Percentiles rank a stretch among this genome's conserved stretches.
These are phyloP conservation scores for Cyclophora punctaria DNA, from an alignment of 2,888 invertebrate species.

Conservation along the genomic window DNA sequence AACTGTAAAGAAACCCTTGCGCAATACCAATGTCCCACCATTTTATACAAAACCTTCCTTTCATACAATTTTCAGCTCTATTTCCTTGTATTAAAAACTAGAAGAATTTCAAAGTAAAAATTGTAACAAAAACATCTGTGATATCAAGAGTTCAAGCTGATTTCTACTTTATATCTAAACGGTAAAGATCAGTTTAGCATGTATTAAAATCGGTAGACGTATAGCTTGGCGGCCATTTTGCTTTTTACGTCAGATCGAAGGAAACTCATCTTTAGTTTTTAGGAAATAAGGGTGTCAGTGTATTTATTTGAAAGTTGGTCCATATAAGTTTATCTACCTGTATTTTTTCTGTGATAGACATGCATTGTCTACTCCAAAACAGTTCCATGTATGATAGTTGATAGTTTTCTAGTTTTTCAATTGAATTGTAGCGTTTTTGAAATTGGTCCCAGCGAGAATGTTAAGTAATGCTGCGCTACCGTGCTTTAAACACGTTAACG, in stretches of 20 bases:
- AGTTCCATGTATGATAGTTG: conserved; percentile 29
- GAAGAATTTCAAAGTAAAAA: conserved; percentile 1
- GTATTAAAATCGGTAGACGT: conserved; percentile 11
- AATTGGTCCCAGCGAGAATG: neutral
- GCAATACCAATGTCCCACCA: conserved; percentile 14
- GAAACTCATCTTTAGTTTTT: neutral
- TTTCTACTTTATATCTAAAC: conserved; percentile 4
- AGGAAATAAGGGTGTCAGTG: neutral
- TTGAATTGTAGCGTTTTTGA: neutral
- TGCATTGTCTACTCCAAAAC: conserved; percentile 34
- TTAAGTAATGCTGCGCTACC: too few relatives aligned
- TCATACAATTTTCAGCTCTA: conserved; percentile 11
- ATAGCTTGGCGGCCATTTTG: conserved; percentile 3
- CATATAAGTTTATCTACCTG: conserved; percentile 33
- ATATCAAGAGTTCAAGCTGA: conserved; percentile 5
- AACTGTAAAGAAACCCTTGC: conserved; percentile 12
- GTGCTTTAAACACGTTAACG: too few relatives aligned
- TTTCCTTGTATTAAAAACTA: conserved; percentile 2
- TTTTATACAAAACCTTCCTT: conserved; percentile 2
- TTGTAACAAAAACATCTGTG: conserved; percentile 19
- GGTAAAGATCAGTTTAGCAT: conserved; percentile 10
- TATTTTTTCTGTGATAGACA: conserved; percentile 36
- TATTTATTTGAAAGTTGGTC: neutral
- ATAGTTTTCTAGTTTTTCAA: conserved; percentile 1
- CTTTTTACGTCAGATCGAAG: too few relatives aligned